Evolutionary conservation across 1,140 invertebrate species (phyloP).

Genomic region (Cheumatopsyche charites): DNA sequence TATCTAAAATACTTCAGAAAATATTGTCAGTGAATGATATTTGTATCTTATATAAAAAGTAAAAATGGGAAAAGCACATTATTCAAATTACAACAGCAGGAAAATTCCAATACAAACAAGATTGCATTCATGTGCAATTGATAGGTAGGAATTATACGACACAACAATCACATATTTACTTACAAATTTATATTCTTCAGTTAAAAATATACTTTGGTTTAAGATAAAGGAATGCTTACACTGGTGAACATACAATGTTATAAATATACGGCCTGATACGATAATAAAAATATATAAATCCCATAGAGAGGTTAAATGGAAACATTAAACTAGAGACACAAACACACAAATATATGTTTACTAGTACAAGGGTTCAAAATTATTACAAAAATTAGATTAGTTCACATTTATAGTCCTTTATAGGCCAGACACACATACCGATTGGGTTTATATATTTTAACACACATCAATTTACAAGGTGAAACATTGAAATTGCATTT

Average conservation of each 20-base stretch:
- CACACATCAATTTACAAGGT: slow-evolving; percentile 10
- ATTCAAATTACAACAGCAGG: too few relatives aligned
- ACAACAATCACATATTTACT: too few relatives aligned
- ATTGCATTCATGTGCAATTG: too few relatives aligned
- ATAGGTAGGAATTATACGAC: too few relatives aligned
- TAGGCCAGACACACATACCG: background rate
- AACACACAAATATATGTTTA: slow-evolving; percentile 8
- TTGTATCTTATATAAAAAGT: slow-evolving; percentile 2
- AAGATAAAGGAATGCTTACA: background rate
- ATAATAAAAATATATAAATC: slow-evolving; percentile 8
- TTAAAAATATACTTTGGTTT: slow-evolving; percentile 27
- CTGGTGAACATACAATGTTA: background rate
- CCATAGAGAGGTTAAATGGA: background rate
- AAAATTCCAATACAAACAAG: too few relatives aligned
- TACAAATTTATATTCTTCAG: too few relatives aligned
- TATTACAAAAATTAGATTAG: too few relatives aligned
- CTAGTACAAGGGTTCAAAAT: background rate
- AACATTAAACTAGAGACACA: slow-evolving; percentile 4
- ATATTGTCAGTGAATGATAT: slow-evolving; percentile 13
- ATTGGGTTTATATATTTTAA: background rate
- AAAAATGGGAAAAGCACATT: background rate
- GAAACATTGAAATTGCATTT: slow-evolving; percentile 13
- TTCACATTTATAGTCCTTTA: too few relatives aligned
- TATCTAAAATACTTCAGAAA: slow-evolving; percentile 24
- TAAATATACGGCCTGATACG: background rate